A percentile compares a stretch with the other conserved stretches of the same genome.
These are phyloP conservation scores for Pica pica DNA, from an alignment of 2,113 vertebrate genomes.

Conservation along the genomic window DNA sequence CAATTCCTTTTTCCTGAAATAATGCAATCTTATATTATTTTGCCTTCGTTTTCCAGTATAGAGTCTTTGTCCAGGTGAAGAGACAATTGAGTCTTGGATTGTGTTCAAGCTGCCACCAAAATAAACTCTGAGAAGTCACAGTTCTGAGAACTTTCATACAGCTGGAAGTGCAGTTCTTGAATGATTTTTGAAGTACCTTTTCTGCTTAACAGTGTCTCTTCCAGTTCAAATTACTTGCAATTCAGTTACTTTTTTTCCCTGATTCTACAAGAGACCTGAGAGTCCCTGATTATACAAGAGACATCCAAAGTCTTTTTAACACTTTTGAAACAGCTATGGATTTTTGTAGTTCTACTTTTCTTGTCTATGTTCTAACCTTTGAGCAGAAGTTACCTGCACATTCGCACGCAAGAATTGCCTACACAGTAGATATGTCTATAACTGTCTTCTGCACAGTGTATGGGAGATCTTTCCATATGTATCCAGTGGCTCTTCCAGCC, in stretches of 20 bases:
- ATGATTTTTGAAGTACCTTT: not conserved
- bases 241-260: not conserved
- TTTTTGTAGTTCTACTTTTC: not conserved
- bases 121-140: not conserved
- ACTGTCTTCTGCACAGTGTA: not conserved
- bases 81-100: not conserved
- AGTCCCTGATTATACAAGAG: not conserved
- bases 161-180: not conserved
- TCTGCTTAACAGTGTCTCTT: not conserved
- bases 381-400: not conserved
- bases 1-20: not conserved
- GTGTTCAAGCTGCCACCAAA: not conserved
- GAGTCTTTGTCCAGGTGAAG: not conserved
- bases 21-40: not conserved
- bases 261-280: not conserved
- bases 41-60: not conserved
- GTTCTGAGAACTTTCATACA: not conserved
- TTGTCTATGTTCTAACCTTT: not conserved
- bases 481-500: not conserved
- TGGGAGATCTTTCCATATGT: not conserved
- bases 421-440: rapidly evolving
- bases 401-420: not conserved
- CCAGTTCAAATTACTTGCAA: not conserved
- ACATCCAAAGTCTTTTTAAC: rapidly evolving
- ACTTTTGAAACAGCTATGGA: not conserved